Conservation (phyloP, 2,888 invertebrate genomes). For the Exephanes ischioxanthus region DNA sequence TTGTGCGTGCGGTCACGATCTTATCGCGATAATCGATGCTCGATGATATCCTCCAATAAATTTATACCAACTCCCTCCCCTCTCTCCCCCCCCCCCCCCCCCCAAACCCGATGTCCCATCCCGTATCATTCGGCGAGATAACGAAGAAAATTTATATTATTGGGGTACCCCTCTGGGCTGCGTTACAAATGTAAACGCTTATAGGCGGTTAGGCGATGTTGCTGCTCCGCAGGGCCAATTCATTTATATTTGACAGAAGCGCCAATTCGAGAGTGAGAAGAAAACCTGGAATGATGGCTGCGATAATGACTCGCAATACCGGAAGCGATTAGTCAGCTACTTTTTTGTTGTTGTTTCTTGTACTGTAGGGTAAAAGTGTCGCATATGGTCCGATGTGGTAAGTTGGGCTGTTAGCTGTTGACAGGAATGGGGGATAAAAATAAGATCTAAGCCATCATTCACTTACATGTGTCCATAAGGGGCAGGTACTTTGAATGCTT, state of each 20-base stretch:
- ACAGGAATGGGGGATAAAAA: no score
- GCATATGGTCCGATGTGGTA: no score
- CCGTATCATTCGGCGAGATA: slow-evolving; percentile 71
- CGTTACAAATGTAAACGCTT: slow-evolving; percentile 71
- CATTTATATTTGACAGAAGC: slow-evolving; percentile 73
- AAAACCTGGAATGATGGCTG: not conserved
- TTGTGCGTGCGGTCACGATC: slow-evolving; percentile 79
- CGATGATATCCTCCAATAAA: slow-evolving; percentile 84
- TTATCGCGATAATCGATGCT: slow-evolving; percentile 83
- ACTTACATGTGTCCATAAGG: no score
- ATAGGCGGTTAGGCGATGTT: slow-evolving; percentile 74
- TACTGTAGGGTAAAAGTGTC: no score
- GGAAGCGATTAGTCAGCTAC: slow-evolving; percentile 30
- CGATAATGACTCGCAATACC: slow-evolving; percentile 41
- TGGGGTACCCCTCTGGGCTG: slow-evolving; percentile 70
- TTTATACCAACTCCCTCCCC: slow-evolving; percentile 66
- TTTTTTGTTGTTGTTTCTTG: no score
- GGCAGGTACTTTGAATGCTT: no score
- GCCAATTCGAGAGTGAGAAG: not conserved
- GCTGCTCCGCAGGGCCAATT: slow-evolving; percentile 78
- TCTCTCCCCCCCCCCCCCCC: not conserved
- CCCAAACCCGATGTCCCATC: not conserved
- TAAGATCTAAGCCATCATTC: no score
- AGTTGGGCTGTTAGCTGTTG: no score
- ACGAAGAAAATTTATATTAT: slow-evolving; percentile 83